Base-by-base conservation (phyloP, 2,113 vertebrate genomes). In the Megalops atlanticus region DNA sequence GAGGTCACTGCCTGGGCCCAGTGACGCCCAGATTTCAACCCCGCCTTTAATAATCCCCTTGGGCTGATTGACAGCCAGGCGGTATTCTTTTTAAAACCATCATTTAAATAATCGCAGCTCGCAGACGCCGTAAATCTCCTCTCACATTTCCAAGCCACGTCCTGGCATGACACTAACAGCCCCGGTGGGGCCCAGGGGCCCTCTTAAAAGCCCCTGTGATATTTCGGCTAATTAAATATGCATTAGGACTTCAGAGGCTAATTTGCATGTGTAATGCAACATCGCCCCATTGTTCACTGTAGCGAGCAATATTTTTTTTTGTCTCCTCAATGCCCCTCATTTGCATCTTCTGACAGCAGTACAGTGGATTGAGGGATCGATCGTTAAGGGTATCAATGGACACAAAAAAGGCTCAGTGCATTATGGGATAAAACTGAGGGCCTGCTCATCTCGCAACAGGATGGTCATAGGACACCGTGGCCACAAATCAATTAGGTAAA, bases 71-170 rank as follows among this genome's bases (percentile, higher is more conserved):
- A 73, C 78, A 45, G 76, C n/a, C 10, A 35, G 52, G 27, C 77
- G 86, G 89, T 90, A 87, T 52, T 92, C 86, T 89, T 88, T 80
- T 89, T 88, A 84, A 77, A 91, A 81, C 69, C 40, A 83, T 89
- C 81, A 89, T 85, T 80, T 82, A 71, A 77, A 77, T 85, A 85
- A 82, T 79, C 35, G 35, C 68, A 77, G 78, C 80, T 72, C 76
- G 77, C 88, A 87, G 77, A 81, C 64, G 83, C 82, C 71, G 78
- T 81, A 89, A 84, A 83, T 91, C 70, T 77, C 89, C 83, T 76
- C 54, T 24, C 36, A 80, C 40, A 85, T 83, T 15, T 85, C 83
- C 82, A 82, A 77, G 41, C 81, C 84, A 78, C 71, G 73, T 86
- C 18, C 47, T 84, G 85, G 88, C 81, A 73, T 69, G 36, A 80